Evolutionary conservation across 1,140 invertebrate genomes (phyloP).

Genomic region (Gonatopus flavifemur): DNA sequence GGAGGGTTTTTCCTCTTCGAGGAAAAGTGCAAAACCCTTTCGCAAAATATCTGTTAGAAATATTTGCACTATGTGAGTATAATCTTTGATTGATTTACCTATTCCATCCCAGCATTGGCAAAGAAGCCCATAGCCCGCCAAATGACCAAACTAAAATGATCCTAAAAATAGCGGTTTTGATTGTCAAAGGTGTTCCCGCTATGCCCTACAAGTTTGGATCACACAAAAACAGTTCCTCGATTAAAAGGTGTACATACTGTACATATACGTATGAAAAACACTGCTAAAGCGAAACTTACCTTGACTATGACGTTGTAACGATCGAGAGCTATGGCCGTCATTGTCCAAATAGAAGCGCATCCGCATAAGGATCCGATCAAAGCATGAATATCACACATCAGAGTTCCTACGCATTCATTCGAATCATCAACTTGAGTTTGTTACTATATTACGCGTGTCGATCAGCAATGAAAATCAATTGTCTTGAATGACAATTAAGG

Average conservation of each 20-base stretch:
- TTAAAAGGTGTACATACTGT: neutral
- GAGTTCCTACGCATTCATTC: no score
- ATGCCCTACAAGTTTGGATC: slow-evolving; percentile 63
- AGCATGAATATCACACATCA: slow-evolving; percentile 82
- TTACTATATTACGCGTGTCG: no score
- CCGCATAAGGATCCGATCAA: slow-evolving; percentile 79
- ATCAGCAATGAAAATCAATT: no score
- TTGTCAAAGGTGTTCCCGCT: slow-evolving; percentile 71
- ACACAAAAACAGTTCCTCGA: neutral
- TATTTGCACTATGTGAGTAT: no score
- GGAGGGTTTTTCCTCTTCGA: no score
- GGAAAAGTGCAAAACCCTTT: no score
- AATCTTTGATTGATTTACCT: no score
- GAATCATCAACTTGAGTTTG: no score
- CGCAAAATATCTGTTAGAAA: no score
- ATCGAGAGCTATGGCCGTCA: slow-evolving; percentile 80
- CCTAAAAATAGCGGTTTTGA: slow-evolving; percentile 66
- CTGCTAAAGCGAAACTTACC: no score
- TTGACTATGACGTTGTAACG: slow-evolving; percentile 86
- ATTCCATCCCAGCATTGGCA: slow-evolving; percentile 80
- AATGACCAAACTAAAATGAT: slow-evolving; percentile 73
- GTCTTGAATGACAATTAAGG: no score
- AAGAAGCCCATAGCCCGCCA: slow-evolving; percentile 68
- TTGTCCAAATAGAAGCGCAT: slow-evolving; percentile 79
- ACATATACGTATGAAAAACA: neutral